A percentile compares a stretch with the other conserved stretches of the same genome.
These are phyloP conservation scores for Habroteleia sp. DNA, from an alignment of 2,888 invertebrate genomes.

Conservation along the genomic window DNA sequence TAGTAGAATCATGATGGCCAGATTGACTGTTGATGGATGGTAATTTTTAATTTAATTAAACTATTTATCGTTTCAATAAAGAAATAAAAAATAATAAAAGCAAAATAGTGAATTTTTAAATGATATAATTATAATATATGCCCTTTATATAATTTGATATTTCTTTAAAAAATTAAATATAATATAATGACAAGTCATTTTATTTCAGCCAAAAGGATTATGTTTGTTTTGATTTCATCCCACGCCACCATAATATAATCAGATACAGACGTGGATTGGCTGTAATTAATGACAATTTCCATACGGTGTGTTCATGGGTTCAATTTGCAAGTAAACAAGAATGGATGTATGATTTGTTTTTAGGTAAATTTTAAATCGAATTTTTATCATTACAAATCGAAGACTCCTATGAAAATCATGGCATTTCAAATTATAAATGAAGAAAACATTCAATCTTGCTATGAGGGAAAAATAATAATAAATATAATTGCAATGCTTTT, in stretches of 20 bases:
- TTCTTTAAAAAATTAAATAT: too few species aligned
- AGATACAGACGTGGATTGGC: conserved; percentile 93
- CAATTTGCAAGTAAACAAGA: conserved; percentile 91
- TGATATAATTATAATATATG: conserved; percentile 7
- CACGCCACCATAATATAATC: conserved; percentile 97
- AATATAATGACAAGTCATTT: too few species aligned
- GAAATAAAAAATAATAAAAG: background rate
- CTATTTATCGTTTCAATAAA: conserved; percentile 3
- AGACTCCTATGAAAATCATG: too few species aligned
- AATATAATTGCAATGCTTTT: too few species aligned
- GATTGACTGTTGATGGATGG: conserved; percentile 97
- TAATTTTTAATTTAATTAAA: conserved; percentile 75
- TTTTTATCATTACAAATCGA: too few species aligned
- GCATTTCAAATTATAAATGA: too few species aligned
- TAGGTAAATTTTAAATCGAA: too few species aligned
- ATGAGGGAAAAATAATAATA: too few species aligned
- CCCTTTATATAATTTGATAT: too few species aligned
- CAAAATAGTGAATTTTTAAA: too few species aligned
- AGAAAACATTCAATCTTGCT: too few species aligned
- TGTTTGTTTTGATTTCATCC: conserved; percentile 97
- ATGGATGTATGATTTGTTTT: conserved; percentile 93
- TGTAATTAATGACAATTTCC: conserved; percentile 93
- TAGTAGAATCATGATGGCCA: conserved; percentile 96
- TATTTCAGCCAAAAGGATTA: conserved; percentile 99
- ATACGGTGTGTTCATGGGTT: conserved; percentile 96